These are phyloP conservation scores for Drosophila busckii DNA, from an alignment of 1,140 invertebrate genomes.

Conservation along the genomic window DNA sequence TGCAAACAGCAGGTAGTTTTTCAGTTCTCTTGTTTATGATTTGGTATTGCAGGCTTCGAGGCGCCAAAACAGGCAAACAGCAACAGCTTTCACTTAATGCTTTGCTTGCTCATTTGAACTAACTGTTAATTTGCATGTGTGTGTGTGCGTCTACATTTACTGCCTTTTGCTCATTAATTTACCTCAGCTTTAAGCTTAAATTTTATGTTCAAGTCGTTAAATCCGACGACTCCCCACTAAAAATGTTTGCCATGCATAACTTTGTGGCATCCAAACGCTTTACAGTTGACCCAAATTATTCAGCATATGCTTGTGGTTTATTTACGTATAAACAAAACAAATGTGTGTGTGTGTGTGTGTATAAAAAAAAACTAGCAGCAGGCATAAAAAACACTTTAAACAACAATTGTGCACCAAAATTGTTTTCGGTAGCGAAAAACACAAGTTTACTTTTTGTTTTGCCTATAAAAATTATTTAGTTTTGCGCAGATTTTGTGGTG, in stretches of 20 bases:
- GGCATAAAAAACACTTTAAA: constrained; percentile 26
- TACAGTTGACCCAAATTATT: constrained; percentile 37
- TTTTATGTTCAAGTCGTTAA: constrained; percentile 45
- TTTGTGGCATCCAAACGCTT: constrained; percentile 18
- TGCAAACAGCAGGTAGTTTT: constrained; percentile 39
- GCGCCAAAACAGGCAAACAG: constrained; percentile 12
- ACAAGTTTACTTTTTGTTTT: not conserved
- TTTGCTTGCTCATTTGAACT: constrained; percentile 49
- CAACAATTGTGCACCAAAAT: constrained; percentile 19
- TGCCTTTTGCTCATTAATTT: constrained; percentile 44
- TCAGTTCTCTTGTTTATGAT: constrained; percentile 29
- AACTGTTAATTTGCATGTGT: constrained; percentile 42
- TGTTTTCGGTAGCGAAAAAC: constrained; percentile 5
- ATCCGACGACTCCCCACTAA: constrained; percentile 39
- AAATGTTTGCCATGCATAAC: constrained; percentile 51
- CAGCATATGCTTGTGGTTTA: constrained; percentile 40
- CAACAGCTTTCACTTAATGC: constrained; percentile 29
- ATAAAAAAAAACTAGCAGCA: constrained; percentile 38
- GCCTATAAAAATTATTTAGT: constrained; percentile 20
- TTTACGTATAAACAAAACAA: constrained; percentile 39
- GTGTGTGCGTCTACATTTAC: constrained; percentile 24
- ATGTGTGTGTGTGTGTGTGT: too few relatives aligned
- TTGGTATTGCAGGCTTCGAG: constrained; percentile 24
- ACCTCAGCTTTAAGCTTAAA: constrained; percentile 50
- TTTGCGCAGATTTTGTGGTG: constrained; percentile 19